Evolutionary conservation across 2,888 invertebrate genomes (phyloP).

Genomic region (Dusona sp.): DNA sequence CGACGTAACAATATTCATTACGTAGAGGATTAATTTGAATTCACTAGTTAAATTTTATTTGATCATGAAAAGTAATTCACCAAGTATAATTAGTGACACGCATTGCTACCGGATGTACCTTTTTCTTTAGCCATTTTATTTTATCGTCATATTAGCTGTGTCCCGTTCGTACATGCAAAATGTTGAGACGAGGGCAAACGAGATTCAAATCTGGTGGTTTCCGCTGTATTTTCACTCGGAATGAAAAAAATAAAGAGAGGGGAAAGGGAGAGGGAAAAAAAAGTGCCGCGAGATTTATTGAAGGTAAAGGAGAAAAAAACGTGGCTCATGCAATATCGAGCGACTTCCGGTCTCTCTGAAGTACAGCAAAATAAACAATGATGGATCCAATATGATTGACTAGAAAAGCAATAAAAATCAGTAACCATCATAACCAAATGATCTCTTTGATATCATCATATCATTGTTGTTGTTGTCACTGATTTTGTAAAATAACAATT

Average conservation of each 20-base stretch:
- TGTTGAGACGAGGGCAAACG: constrained; percentile 12
- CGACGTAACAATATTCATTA: background rate
- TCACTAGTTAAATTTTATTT: background rate
- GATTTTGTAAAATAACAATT: background rate
- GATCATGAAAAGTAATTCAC: background rate
- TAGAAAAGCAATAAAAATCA: background rate
- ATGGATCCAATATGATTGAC: background rate
- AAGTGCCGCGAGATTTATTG: constrained; percentile 11
- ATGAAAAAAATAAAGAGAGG: background rate
- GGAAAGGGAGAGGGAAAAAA: constrained; percentile 15
- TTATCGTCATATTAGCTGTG: constrained; percentile 17
- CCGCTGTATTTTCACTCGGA: constrained; percentile 23
- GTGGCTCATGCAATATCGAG: background rate
- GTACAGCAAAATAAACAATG: too few species aligned
- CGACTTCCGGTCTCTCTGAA: constrained; percentile 11
- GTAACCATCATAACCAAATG: background rate
- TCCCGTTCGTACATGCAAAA: constrained; percentile 12
- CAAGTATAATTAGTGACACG: constrained; percentile 15
- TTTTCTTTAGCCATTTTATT: constrained; percentile 23
- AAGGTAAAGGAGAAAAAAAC: constrained; percentile 21
- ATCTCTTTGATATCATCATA: background rate
- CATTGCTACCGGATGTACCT: background rate
- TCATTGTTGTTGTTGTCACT: too few species aligned
- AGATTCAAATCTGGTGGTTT: constrained; percentile 39
- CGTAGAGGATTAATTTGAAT: background rate